Evolutionary conservation across 2,888 invertebrate genomes (phyloP).

Genomic region (Drosophila heteroneura): DNA sequence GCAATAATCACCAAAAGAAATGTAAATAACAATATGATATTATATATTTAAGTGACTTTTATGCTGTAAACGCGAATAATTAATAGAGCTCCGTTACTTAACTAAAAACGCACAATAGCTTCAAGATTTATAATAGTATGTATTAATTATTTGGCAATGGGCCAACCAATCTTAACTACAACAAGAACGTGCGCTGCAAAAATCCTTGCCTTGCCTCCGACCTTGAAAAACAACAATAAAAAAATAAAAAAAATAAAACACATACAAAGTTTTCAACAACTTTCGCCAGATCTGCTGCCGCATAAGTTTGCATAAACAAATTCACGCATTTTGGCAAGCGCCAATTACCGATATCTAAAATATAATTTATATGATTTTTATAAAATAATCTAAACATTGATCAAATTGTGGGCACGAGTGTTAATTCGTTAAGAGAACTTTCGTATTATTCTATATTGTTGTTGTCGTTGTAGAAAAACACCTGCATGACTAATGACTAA

Average conservation of each 20-base stretch:
- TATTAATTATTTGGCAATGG: slow-evolving; percentile 55
- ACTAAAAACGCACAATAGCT: slow-evolving; percentile 43
- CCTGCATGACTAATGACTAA: slow-evolving; percentile 63
- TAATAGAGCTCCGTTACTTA: slow-evolving; percentile 47
- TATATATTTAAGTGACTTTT: slow-evolving; percentile 6
- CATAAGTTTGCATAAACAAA: slow-evolving; percentile 68
- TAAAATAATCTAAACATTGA: slow-evolving; percentile 33
- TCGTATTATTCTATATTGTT: not conserved
- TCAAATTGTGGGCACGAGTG: slow-evolving; percentile 16
- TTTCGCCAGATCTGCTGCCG: slow-evolving; percentile 49
- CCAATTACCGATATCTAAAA: slow-evolving; percentile 54
- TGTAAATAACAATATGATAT: not conserved
- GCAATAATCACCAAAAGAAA: not conserved
- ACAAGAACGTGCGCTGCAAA: slow-evolving; percentile 38
- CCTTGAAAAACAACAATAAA: slow-evolving; percentile 40
- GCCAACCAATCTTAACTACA: slow-evolving; percentile 57
- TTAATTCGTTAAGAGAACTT: not conserved
- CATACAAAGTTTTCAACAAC: slow-evolving; percentile 39
- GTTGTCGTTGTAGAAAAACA: slow-evolving; percentile 46
- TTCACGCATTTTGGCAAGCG: slow-evolving; percentile 44
- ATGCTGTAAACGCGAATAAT: slow-evolving; percentile 6
- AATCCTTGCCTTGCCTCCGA: slow-evolving; percentile 58
- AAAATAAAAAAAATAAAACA: slow-evolving; percentile 2
- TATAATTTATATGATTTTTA: slow-evolving; percentile 58
- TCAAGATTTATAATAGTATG: slow-evolving; percentile 52